Base-by-base conservation (phyloP, 64 coral and sea anemone species). In the Astreopora myriophthalma region DNA sequence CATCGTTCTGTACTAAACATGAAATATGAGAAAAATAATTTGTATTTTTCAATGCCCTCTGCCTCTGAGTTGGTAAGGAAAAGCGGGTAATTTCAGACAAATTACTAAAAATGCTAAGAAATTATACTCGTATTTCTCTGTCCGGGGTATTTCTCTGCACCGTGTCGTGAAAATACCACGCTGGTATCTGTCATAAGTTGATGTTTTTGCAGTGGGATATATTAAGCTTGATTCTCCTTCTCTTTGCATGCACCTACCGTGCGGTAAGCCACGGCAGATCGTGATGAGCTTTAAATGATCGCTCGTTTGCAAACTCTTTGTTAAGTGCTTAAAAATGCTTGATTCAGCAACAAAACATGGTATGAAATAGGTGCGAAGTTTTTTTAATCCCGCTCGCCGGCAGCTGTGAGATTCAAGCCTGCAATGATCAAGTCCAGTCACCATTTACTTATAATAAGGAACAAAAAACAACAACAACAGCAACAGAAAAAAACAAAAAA, bases 211-310 rank as follows among this genome's bases (percentile, higher is more conserved):
- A 35, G 49, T 80, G 51, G n/a, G n/a, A 80, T 62, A 38, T 37
- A 64, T 83, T 83, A 83, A 65, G 52, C 55, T 26, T 57, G 79
- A 63, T 38, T 62, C 52, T 65, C 32, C 79, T 57, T 83, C 52
- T 29, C 19, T 36, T 36, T 25, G 49, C 12, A 33, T 37, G 31
- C 23, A 65, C 55, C 57, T 38, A 34, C 31, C 79, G 79, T 42
- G 34, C 34, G 33, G 57, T 61, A 64, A 63, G 52, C 17, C 33
- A 25, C 38, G 31, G 79, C 32, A 64, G 58, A 34, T 20, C 14
- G 16, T 83, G 79, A 83, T 83, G 79, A 83, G 79, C 20, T 83
- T 83, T 83, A 83, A 83, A 83, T 83, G 55, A 64, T 65, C 55
- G 55, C 52, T 83, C 79, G 79, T 83, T 83, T 83, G 22, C 57